Evolutionary conservation across 2,113 vertebrate species (phyloP).

Genomic region (Empidonax alnorum): DNA sequence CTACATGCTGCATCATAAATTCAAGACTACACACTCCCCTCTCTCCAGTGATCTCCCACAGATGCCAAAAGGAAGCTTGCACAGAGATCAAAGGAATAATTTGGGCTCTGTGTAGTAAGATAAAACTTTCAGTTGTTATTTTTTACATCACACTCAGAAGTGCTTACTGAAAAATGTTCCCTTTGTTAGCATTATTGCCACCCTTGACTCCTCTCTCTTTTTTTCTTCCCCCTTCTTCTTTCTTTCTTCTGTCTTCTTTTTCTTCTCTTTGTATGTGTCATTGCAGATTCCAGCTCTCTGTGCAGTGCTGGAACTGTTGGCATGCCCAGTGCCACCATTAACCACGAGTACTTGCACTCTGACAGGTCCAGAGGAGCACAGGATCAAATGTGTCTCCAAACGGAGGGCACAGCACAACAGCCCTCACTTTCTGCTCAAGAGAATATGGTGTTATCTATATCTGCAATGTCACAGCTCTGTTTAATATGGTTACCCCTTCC

Average conservation of each 20-base stretch:
- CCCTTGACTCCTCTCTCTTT: neutral
- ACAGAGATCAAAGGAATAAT: constrained; percentile 67
- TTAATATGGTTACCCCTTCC: neutral
- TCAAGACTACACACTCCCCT: constrained; percentile 13
- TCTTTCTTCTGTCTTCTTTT: neutral
- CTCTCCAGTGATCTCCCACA: constrained; percentile 52
- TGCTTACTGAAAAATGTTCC: constrained; percentile 50
- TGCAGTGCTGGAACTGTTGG: neutral
- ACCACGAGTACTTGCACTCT: neutral
- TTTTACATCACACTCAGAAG: constrained; percentile 58
- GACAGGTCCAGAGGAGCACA: neutral
- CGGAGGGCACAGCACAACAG: neutral
- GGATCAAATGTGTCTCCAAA: neutral
- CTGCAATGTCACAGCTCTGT: neutral
- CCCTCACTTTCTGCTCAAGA: neutral
- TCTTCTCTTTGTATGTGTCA: neutral
- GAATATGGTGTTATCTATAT: neutral
- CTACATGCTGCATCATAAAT: constrained; percentile 29
- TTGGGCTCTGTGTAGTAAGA: constrained; percentile 54
- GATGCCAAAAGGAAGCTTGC: constrained; percentile 65
- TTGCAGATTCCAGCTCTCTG: neutral
- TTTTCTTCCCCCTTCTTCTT: neutral
- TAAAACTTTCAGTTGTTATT: constrained; percentile 68
- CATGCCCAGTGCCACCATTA: neutral
- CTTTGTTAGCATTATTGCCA: constrained; percentile 29